Evolutionary conservation across 2,113 vertebrate species (phyloP).

Genomic region (Archocentrus centrarchus): DNA sequence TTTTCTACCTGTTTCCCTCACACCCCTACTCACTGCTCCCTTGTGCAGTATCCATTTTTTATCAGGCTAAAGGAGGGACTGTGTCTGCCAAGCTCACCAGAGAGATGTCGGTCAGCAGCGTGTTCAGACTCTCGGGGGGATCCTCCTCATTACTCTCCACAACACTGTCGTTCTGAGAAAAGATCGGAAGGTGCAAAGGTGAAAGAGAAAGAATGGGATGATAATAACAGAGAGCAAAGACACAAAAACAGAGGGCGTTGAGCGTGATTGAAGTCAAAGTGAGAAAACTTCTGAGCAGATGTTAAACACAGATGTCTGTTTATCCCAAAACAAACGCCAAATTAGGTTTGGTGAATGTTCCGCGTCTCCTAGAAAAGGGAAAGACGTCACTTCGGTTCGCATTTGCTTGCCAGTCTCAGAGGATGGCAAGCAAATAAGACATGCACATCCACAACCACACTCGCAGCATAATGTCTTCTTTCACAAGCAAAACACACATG

Average conservation of each 20-base stretch:
- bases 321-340: slow-evolving; percentile 46
- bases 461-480: slow-evolving; percentile 13
- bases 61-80: slow-evolving; percentile 18
- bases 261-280: not conserved
- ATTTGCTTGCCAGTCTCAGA: slow-evolving; percentile 1
- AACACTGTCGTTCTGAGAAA: slow-evolving; percentile 87
- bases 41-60: slow-evolving; percentile 17
- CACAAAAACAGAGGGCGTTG: not conserved
- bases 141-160: slow-evolving; percentile 83
- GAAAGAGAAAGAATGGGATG: not conserved
- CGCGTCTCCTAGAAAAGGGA: slow-evolving; percentile 22
- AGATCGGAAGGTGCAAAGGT: not conserved
- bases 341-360: slow-evolving; percentile 41
- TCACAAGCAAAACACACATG: slow-evolving; percentile 38
- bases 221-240: not conserved
- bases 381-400: slow-evolving; percentile 9
- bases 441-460: slow-evolving; percentile 11
- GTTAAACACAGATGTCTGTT: slow-evolving; percentile 45
- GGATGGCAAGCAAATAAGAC: slow-evolving; percentile 10
- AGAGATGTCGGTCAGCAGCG: slow-evolving; percentile 90
- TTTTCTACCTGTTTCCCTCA: not conserved
- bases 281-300: slow-evolving; percentile 35
- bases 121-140: slow-evolving; percentile 80
- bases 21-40: slow-evolving; percentile 13
- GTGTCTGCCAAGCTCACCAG: slow-evolving; percentile 85